A percentile compares a stretch with the other conserved stretches of the same genome.
phyloP scores from a whole-genome alignment of 2,113 vertebrate species.

The Condylura cristata region DNA sequence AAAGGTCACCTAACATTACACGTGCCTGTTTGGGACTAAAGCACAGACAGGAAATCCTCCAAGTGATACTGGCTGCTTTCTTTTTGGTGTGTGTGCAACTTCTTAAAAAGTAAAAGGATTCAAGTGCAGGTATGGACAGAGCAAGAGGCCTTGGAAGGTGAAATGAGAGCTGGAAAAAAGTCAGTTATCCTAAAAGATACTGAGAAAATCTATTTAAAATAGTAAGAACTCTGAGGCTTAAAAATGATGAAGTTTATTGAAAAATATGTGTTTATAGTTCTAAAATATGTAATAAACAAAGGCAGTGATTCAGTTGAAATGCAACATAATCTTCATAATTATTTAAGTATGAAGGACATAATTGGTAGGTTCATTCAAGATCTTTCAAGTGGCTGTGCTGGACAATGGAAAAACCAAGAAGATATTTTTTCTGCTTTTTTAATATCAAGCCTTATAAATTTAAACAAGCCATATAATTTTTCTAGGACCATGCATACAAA shows the following conservation, averaged over 20 bases:
- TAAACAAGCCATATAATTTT: background rate
- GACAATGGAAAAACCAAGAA: background rate
- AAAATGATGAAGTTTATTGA: background rate
- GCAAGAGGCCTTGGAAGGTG: constrained; percentile 13
- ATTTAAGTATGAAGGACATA: constrained; percentile 21
- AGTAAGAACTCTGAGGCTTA: constrained; percentile 3
- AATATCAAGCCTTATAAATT: constrained; percentile 3
- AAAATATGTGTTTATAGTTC: background rate
- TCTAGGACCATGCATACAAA: background rate
- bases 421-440: constrained; percentile 1
- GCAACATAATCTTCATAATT: constrained; percentile 29
- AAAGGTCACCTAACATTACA: constrained; percentile 78
- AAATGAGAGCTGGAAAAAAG: constrained; percentile 58
- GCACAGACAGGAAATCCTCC: constrained; percentile 64
- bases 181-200: constrained; percentile 31
- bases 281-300: constrained; percentile 14
- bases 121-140: constrained; percentile 62
- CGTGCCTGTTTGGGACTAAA: constrained; percentile 68
- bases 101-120: constrained; percentile 52
- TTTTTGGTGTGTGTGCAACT: constrained; percentile 26
- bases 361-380: background rate
- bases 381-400: background rate
- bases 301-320: background rate
- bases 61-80: constrained; percentile 71
- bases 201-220: background rate